phyloP scores from a whole-genome alignment of 1,140 invertebrate genomes.

The Caenorhabditis tropicalis region DNA sequence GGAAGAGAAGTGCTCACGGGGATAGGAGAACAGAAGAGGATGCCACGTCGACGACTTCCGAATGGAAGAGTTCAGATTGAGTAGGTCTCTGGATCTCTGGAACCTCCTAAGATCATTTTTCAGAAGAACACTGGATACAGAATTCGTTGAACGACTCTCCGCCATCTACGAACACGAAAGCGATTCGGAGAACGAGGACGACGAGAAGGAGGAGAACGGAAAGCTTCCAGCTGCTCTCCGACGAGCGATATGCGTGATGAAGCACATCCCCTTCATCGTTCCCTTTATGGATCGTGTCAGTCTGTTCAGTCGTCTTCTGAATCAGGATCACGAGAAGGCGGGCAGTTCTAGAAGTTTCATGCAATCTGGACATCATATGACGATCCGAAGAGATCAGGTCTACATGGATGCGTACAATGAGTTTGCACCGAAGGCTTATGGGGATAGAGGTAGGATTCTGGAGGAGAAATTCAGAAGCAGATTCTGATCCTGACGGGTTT shows the following conservation, averaged over 20 bases:
- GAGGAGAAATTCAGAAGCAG: too few relatives aligned
- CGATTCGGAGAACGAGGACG: conserved; percentile 38
- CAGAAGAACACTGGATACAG: neutral
- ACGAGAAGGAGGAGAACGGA: neutral
- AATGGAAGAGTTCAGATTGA: neutral
- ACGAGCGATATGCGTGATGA: conserved; percentile 38
- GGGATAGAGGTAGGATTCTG: conserved; percentile 8
- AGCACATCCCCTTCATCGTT: conserved; percentile 48
- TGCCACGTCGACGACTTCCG: neutral
- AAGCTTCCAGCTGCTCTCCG: neutral
- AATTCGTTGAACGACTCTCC: neutral
- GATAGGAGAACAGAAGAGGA: neutral
- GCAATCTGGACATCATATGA: neutral
- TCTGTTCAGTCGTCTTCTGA: neutral
- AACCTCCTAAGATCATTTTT: neutral
- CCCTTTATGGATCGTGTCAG: conserved; percentile 44
- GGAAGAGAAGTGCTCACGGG: conserved; percentile 20
- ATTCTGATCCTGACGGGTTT: too few relatives aligned
- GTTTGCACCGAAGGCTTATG: neutral
- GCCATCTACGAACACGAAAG: conserved; percentile 1
- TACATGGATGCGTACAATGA: conserved; percentile 46
- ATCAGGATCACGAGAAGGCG: neutral
- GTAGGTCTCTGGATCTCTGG: neutral
- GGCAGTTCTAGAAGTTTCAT: neutral
- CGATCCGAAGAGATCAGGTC: conserved; percentile 31